phyloP scores from a whole-genome alignment of 2,888 invertebrate species.

The Drosophila villosipedis region DNA sequence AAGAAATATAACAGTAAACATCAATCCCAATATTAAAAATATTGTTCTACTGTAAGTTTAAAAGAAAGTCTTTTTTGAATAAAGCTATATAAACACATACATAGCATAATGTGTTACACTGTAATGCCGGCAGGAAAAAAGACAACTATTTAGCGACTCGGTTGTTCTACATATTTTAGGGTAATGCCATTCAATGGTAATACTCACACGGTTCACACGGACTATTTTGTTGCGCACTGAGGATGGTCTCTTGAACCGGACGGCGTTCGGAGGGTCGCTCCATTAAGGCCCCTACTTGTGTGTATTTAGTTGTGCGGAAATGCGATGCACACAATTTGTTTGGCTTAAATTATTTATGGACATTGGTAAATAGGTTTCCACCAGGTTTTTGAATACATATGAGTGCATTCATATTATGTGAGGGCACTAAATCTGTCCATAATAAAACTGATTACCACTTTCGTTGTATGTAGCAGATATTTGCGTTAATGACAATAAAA shows the following conservation, averaged over 20 bases:
- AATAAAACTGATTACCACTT: background rate
- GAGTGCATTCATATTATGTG: conserved; percentile 28
- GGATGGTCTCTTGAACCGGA: background rate
- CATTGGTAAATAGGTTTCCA: conserved; percentile 45
- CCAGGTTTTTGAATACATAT: conserved; percentile 22
- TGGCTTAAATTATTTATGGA: conserved; percentile 65
- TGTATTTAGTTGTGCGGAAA: conserved; percentile 57
- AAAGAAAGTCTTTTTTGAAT: background rate
- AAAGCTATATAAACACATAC: background rate
- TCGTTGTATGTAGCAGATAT: conserved; percentile 7
- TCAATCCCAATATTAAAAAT: background rate
- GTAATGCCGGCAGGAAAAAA: conserved; percentile 2
- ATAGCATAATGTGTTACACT: conserved; percentile 10
- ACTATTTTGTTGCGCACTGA: conserved; percentile 1
- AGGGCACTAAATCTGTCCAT: conserved; percentile 1
- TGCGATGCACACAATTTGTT: conserved; percentile 63
- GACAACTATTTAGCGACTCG: conserved; percentile 43
- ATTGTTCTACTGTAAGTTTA: background rate
- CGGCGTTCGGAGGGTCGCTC: background rate
- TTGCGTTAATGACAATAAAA: conserved; percentile 4
- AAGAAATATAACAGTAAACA: background rate
- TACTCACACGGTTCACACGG: conserved; percentile 61
- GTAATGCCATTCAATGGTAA: conserved; percentile 71
- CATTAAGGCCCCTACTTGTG: conserved; percentile 41
- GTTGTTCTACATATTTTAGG: conserved; percentile 58